Evolutionary conservation across 2,113 vertebrate species (phyloP).

Genomic region (Pungitius pungitius): DNA sequence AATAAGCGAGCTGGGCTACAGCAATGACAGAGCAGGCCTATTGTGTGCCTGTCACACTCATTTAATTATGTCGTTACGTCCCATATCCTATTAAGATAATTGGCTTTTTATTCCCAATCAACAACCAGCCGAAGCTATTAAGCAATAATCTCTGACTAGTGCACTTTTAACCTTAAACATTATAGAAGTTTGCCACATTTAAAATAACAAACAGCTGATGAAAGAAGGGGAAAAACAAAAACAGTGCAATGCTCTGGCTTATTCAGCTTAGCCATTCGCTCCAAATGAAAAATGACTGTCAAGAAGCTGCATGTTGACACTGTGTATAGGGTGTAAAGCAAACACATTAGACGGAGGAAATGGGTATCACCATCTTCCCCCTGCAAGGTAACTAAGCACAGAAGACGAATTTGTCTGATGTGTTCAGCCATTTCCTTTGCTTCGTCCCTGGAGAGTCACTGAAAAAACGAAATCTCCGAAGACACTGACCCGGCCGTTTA

Average conservation of each 20-base stretch:
- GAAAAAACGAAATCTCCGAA: constrained; percentile 45
- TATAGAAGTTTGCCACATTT: constrained; percentile 47
- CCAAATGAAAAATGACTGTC: constrained; percentile 67
- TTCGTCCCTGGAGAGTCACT: constrained; percentile 50
- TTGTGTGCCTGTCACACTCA: constrained; percentile 79
- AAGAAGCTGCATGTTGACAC: constrained; percentile 65
- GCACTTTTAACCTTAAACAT: constrained; percentile 69
- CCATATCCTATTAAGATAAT: constrained; percentile 81
- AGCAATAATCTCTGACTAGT: constrained; percentile 73
- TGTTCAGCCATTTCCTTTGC: constrained; percentile 59
- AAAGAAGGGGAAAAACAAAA: constrained; percentile 26
- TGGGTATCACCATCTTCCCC: constrained; percentile 60
- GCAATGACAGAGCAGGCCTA: constrained; percentile 73
- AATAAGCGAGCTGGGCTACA: constrained; percentile 76
- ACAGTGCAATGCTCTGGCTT: background rate
- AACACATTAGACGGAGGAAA: constrained; percentile 71
- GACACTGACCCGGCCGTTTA: constrained; percentile 41
- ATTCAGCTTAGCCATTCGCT: constrained; percentile 37
- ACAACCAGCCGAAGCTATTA: constrained; percentile 76
- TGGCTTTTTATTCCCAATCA: constrained; percentile 78
- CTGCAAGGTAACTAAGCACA: constrained; percentile 63
- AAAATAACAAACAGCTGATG: constrained; percentile 18
- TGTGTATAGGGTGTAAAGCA: constrained; percentile 62
- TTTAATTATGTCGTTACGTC: constrained; percentile 78
- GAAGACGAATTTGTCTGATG: constrained; percentile 64